These are phyloP conservation scores for Hoplostethus atlanticus DNA, from an alignment of 2,797 vertebrate species.

Conservation along the genomic window DNA sequence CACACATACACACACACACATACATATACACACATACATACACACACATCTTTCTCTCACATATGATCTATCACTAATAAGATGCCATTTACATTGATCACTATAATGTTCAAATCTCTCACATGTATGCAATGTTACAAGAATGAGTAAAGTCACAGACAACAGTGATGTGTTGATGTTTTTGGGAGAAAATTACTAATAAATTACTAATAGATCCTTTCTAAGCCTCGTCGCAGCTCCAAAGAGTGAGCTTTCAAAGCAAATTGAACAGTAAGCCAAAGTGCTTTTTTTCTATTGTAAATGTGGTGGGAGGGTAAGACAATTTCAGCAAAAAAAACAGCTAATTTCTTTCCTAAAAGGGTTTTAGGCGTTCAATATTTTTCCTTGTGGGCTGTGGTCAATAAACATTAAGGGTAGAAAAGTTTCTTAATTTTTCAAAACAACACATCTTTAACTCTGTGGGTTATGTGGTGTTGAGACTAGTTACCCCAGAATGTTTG, in stretches of 20 bases:
- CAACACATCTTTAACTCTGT: neutral
- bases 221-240: neutral
- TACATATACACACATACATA: neutral
- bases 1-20: neutral
- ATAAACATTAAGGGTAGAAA: too few species aligned
- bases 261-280: too few species aligned
- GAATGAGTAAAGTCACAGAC: neutral
- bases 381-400: too few species aligned
- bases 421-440: neutral
- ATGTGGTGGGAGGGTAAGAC: too few species aligned
- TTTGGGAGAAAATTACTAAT: neutral
- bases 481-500: conserved; percentile 69
- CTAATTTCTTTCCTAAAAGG: too few species aligned
- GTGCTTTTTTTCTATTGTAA: too few species aligned
- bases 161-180: neutral
- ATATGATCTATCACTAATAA: conserved; percentile 23
- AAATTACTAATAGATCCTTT: neutral
- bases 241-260: too few species aligned
- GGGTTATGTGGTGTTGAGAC: conserved; percentile 26
- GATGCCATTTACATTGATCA: conserved; percentile 2
- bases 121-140: conserved; percentile 14
- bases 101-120: too few species aligned
- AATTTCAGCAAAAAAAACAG: too few species aligned
- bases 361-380: too few species aligned
- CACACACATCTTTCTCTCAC: conserved; percentile 13